Evolutionary conservation across 2,888 invertebrate species (phyloP), one percentile per base, ranked within the genome.

Genomic region (Merodon equestris): DNA sequence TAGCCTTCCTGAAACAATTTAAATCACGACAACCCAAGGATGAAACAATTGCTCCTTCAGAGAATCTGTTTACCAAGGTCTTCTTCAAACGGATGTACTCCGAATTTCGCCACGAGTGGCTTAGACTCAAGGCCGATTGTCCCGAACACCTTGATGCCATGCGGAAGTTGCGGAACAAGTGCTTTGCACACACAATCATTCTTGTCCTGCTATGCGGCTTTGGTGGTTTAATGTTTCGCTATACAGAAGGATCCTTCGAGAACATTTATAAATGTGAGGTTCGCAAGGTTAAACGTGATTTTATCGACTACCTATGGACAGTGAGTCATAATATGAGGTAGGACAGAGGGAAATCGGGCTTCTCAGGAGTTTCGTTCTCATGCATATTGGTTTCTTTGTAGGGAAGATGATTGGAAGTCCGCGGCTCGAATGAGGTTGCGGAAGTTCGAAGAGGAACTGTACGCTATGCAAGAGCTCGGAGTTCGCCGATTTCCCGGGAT

Each of bases 391-490:
- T n/a, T n/a, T n/a, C n/a, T n/a, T 67, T 64, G 14, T 87, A 91
- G 93, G 63, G 96, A 96, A 87, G 96, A 96, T 56, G 96, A 96
- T 85, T 96, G 96, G 96, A 96, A 96, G 85, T 94, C 94, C 10
- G 91, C 94, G 90, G 96, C 96, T 0, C 91, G 96, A 67, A 92
- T 92, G 83, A 94, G 94, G 86, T 88, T 97, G 61, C 92, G 93
- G 86, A 93, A 93, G 81, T 97, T 97, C 86, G 97, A 97, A 87
- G 93, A 95, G 81, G 95, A 96, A 85, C 89, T 97, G 36, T 94
- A 96, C 84, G 91, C 91, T 0, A 95, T 96, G 0, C 95, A 95
- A 84, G 95, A 96, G 86, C 93, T 95, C 17, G 96, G 96, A 0
- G 92, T 96, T 74, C 94, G 93, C 18, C 93, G 94, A 0, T 95